Conservation (phyloP, 2,888 invertebrate species). For the Elgonia sp. region DNA sequence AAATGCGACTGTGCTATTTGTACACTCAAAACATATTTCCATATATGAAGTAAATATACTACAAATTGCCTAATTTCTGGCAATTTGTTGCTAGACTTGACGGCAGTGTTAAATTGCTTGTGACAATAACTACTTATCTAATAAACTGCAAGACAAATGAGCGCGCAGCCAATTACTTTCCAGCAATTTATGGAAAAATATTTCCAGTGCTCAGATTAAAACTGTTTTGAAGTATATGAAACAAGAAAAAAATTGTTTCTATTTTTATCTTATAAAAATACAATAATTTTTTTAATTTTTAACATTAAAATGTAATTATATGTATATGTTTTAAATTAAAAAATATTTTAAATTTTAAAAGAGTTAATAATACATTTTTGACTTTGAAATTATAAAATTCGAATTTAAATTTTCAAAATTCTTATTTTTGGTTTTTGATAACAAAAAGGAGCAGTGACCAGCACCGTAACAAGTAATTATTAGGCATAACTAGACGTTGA, state of each 20-base stretch:
- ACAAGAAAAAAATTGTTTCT: no score
- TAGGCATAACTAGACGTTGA: not conserved
- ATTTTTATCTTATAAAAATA: no score
- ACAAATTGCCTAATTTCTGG: slow-evolving; percentile 61
- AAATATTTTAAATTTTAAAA: no score
- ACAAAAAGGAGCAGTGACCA: no score
- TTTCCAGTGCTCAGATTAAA: slow-evolving; percentile 15
- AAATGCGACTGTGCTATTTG: slow-evolving; percentile 18
- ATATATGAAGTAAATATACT: slow-evolving; percentile 56
- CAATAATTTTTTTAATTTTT: no score
- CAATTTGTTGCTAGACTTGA: slow-evolving; percentile 54
- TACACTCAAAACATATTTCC: slow-evolving; percentile 36
- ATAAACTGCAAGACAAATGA: slow-evolving; percentile 50
- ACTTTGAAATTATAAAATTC: no score
- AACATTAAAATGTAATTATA: no score
- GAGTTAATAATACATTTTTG: no score
- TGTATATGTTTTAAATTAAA: no score
- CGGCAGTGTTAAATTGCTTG: slow-evolving; percentile 61
- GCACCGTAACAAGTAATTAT: no score
- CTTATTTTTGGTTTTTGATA: no score
- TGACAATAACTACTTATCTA: slow-evolving; percentile 57
- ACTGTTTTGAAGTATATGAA: not conserved
- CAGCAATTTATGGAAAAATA: slow-evolving; percentile 36
- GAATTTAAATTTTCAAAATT: no score
- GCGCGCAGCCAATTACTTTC: slow-evolving; percentile 45